Percentiles rank a stretch among this genome's conserved stretches.
Evolutionary conservation across 2,797 vertebrate species (phyloP).

Genomic region (Erpetoichthys calabaricus): DNA sequence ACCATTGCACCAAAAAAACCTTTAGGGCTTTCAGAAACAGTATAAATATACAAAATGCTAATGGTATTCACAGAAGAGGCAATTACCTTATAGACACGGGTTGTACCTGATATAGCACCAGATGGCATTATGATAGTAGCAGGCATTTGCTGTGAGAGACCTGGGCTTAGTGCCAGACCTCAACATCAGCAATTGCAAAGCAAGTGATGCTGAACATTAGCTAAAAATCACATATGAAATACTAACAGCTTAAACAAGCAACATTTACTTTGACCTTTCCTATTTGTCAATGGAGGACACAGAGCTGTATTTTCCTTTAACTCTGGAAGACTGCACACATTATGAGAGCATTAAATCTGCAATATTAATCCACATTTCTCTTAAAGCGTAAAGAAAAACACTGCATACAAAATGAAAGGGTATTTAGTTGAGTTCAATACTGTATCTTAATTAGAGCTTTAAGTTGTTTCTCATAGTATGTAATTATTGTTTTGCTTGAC

Average conservation of each 20-base stretch:
- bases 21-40: slow-evolving; percentile 23
- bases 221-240: slow-evolving; percentile 29
- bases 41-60: slow-evolving; percentile 20
- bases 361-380: slow-evolving; percentile 16
- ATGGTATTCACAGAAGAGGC: slow-evolving; percentile 11
- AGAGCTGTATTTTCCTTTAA: slow-evolving; percentile 14
- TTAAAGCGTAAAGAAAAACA: no score
- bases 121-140: slow-evolving; percentile 38
- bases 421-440: no score
- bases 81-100: slow-evolving; percentile 16
- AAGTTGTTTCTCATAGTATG: no score
- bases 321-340: slow-evolving; percentile 23
- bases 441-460: no score
- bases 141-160: slow-evolving; percentile 37
- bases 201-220: slow-evolving; percentile 27
- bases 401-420: no score
- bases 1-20: background rate
- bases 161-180: slow-evolving; percentile 41
- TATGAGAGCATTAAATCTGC: slow-evolving; percentile 20
- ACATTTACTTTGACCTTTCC: slow-evolving; percentile 19
- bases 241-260: slow-evolving; percentile 34
- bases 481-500: no score
- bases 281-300: background rate
- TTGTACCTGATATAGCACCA: slow-evolving; percentile 41
- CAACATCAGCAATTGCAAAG: slow-evolving; percentile 28